Evolutionary conservation across 1,140 invertebrate species (phyloP), one percentile per base, ranked within the genome.

Genomic region (Antheraea mylitta): DNA sequence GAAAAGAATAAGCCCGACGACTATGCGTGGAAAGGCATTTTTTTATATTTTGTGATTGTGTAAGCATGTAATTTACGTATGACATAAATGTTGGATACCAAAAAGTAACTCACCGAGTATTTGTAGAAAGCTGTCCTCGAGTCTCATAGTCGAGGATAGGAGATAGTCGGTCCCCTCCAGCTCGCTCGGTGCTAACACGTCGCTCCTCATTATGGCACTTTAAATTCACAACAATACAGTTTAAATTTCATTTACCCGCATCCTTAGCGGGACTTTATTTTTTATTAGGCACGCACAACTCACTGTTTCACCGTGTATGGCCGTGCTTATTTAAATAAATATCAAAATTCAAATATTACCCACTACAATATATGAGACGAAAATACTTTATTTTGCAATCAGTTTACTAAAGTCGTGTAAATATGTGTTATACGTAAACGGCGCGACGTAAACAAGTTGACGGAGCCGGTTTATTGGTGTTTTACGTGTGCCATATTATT

Each of bases 91-190:
- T 42, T 42, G 3, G 11, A 42, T 53, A 2, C 45, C 45, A n/a
- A 53, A 53, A 16, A 16, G 11, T 13, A 53, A 93, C 93, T 93
- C 74, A 94, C 94, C 93, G 6, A 94, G 85, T 73, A 94, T 93
- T 80, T 93, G 93, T 69, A 94, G 91, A 86, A 93, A 93, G 74
- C 90, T 93, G 69, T 94, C 93, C 67, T 94, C 93, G 45, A 94
- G 72, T 72, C 93, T 85, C 78, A 94, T 94, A 5, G 93, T 94
- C 61, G 93, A 94, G 63, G 93, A 94, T n/a, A 94, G 90, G 62
- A 94, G 87, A 82, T 94, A 94, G 77, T 94, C 94, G 0, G 93
- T 93, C 67, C 93, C 93, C 80, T 94, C 94, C 76, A 94, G 80
- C 84, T 94, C 94, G 70, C 92, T 92, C 8, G 92, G 90, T 67